Base-by-base conservation (phyloP, 1,140 invertebrate genomes). In the Anastrepha obliqua region DNA sequence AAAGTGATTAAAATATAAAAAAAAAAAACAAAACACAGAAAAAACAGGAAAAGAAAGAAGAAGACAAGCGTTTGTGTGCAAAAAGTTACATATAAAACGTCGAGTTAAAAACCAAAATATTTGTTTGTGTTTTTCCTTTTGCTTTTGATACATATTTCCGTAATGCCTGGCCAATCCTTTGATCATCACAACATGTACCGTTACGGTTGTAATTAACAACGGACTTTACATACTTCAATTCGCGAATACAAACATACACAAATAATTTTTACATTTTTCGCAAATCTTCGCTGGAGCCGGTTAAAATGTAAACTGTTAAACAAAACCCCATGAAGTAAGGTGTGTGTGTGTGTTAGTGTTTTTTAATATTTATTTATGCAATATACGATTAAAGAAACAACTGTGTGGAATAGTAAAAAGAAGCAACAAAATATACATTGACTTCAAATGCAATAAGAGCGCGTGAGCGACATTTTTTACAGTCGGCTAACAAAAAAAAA, bases 281-380 rank as follows among this genome's bases (percentile, higher is more conserved):
- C 15, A 13, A 42, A 7, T 74, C 29, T 29, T 29, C 29, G 29
- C 29, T 29, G 29, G 29, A 29, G 29, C 29, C 29, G 29, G 29
- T 74, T 74, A 74, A 74, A 74, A 74, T 74, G 67, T 47, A 70
- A 70, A 44, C 67, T 47, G 67, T 17, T 47, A 17, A n/a, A 15
- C 39, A 11, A 74, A 6, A 74, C 9, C 9, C 51, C 5, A 20
- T 39, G 9, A n/a, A 2, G 29, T 29, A 67, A 67, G 29, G 64
- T 67, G 64, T 13, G 2, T 29, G 64, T 67, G 64, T 39, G 17
- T 47, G 4, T 3, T 6, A 47, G 11, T 7, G 9, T 55, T 55
- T 55, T 55, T 55, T 5, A 7, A 55, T 55, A 15, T 47, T 47
- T 7, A 47, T 55, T 29, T 74, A 17, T 74, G 11, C 42, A 74